These are phyloP conservation scores for Drosophila atripex DNA, from an alignment of 2,888 invertebrate species.

Conservation along the genomic window DNA sequence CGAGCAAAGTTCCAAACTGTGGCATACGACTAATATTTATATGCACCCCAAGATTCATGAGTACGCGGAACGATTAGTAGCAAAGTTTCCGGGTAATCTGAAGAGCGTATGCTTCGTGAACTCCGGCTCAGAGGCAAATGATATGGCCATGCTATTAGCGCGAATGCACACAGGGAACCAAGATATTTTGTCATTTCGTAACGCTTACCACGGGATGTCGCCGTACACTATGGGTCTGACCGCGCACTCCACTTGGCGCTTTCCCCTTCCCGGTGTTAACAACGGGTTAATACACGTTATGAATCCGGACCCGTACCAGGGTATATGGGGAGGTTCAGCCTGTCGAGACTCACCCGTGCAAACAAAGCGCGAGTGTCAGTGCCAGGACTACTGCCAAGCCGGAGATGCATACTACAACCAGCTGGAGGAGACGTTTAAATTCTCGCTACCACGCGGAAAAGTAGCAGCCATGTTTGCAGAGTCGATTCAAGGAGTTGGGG, in stretches of 20 bases:
- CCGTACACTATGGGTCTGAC: conserved; percentile 93
- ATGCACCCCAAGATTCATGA: conserved; percentile 95
- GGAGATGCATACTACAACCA: conserved; percentile 92
- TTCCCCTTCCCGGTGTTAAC: conserved; percentile 88
- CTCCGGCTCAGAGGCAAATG: conserved; percentile 99
- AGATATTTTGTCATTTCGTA: conserved; percentile 93
- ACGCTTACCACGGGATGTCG: conserved; percentile 96
- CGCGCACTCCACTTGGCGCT: conserved; percentile 91
- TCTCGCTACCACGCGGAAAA: conserved; percentile 90
- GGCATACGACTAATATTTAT: conserved; percentile 97
- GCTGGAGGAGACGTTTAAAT: conserved; percentile 88
- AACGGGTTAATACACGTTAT: conserved; percentile 93
- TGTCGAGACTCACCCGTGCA: conserved; percentile 95
- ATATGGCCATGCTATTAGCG: conserved; percentile 94
- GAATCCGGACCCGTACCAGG: conserved; percentile 96
- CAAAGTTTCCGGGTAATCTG: conserved; percentile 93
- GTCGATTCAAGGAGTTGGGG: conserved; percentile 98
- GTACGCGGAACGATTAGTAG: conserved; percentile 92
- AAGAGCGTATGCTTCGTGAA: conserved; percentile 97
- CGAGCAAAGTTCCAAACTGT: conserved; percentile 91
- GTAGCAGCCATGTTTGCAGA: conserved; percentile 97
- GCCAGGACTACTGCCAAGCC: conserved; percentile 88
- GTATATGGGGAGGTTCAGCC: conserved; percentile 93
- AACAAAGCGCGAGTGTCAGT: conserved; percentile 88
- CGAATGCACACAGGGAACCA: conserved; percentile 92